Evolutionary conservation across 92 coral and sea anemone genomes (phyloP).

Genomic region (Porites rus): DNA sequence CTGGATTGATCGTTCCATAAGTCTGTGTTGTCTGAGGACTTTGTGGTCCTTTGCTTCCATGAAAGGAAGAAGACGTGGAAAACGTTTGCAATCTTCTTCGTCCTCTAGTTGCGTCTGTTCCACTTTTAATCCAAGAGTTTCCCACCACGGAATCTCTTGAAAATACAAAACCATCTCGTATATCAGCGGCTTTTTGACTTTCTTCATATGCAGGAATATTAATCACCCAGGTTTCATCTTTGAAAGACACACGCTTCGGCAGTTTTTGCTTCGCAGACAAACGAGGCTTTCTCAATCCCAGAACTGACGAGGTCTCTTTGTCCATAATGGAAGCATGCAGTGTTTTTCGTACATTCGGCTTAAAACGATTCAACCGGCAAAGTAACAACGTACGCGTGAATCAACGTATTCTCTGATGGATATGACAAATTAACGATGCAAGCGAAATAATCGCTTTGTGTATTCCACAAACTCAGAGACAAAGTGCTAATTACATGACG

Average conservation of each 20-base stretch:
- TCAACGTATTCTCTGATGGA: background rate
- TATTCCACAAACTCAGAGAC: conserved; percentile 4
- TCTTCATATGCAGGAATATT: conserved; percentile 27
- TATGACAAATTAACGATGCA: conserved; percentile 4
- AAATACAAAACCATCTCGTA: conserved; percentile 11
- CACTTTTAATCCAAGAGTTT: background rate
- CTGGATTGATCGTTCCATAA: background rate
- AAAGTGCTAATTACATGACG: conserved; percentile 37
- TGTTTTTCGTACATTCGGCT: background rate
- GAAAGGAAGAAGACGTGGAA: background rate
- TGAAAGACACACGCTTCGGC: conserved; percentile 48
- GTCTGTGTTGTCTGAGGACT: background rate
- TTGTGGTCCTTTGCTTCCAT: background rate
- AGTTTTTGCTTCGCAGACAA: conserved; percentile 24
- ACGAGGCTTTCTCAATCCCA: conserved; percentile 21
- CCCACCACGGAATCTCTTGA: background rate
- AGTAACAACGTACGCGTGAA: background rate
- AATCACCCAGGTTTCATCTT: conserved; percentile 39
- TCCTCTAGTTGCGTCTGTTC: background rate
- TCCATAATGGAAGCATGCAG: background rate
- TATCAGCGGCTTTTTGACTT: background rate
- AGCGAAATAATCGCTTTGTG: conserved; percentile 10
- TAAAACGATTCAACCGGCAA: background rate
- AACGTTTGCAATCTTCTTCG: background rate
- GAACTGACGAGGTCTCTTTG: background rate